A percentile compares a stretch with the other conserved stretches of the same genome.
phyloP scores from a whole-genome alignment of 2,113 vertebrate species.

The Geothlypis trichas region DNA sequence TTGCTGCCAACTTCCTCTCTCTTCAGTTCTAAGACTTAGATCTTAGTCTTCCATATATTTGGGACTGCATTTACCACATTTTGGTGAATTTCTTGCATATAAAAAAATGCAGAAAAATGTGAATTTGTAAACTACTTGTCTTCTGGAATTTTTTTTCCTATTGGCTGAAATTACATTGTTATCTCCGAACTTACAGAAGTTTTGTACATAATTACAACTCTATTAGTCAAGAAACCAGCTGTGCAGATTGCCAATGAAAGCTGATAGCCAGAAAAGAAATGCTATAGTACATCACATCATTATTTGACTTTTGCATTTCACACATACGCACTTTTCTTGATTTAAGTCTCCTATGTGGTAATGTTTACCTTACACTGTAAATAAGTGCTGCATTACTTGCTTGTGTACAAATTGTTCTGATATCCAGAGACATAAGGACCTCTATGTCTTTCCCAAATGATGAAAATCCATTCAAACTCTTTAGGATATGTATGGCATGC shows the following conservation, averaged over 20 bases:
- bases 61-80: neutral
- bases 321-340: neutral
- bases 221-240: neutral
- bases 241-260: neutral
- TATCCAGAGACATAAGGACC: neutral
- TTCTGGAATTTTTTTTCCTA: neutral
- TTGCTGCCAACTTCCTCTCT: neutral
- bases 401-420: neutral
- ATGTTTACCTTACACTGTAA: neutral
- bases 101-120: neutral
- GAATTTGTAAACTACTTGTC: neutral
- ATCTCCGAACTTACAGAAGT: neutral
- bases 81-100: neutral
- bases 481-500: neutral
- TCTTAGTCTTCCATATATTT: neutral
- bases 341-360: neutral
- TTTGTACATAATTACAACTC: neutral
- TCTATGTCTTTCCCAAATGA: neutral
- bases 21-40: neutral
- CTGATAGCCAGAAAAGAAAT: neutral
- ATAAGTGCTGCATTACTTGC: neutral
- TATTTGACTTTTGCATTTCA: neutral
- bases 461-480: neutral
- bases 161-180: neutral
- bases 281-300: fast-evolving